phyloP scores from a whole-genome alignment of 1,140 invertebrate species.

The Atta texana region DNA sequence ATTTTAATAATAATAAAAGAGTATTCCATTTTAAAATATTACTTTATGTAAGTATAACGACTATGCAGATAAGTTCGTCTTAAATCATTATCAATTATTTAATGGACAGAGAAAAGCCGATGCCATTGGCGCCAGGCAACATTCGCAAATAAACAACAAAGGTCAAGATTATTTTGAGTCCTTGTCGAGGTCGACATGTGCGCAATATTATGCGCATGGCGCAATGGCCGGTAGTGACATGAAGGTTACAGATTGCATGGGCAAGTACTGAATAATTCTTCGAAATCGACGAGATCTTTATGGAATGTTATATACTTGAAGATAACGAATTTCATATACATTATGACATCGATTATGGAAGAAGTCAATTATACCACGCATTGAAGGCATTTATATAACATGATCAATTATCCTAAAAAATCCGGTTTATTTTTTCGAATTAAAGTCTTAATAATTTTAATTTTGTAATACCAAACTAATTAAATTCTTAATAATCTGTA shows the following conservation, averaged over 20 bases:
- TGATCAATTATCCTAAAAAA: slow-evolving; percentile 1
- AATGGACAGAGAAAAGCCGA: slow-evolving; percentile 39
- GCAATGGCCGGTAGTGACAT: not conserved
- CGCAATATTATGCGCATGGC: slow-evolving; percentile 28
- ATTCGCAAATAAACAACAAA: slow-evolving; percentile 54
- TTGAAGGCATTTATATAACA: slow-evolving; percentile 6
- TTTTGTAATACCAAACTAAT: not conserved
- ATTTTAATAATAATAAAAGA: not conserved
- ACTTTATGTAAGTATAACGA: not conserved
- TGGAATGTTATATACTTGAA: slow-evolving; percentile 31
- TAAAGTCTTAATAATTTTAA: slow-evolving; percentile 11
- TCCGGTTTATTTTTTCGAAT: slow-evolving; percentile 1
- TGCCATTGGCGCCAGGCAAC: slow-evolving; percentile 35
- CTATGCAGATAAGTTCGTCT: not conserved
- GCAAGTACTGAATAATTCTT: slow-evolving; percentile 32
- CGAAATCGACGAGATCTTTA: slow-evolving; percentile 34
- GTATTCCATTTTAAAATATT: not conserved
- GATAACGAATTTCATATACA: not conserved
- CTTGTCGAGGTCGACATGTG: slow-evolving; percentile 60
- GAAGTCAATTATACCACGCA: slow-evolving; percentile 8
- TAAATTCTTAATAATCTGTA: slow-evolving; percentile 6
- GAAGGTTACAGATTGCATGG: slow-evolving; percentile 27
- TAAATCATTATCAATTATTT: slow-evolving; percentile 7
- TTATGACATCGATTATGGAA: slow-evolving; percentile 39
- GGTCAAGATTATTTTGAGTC: slow-evolving; percentile 71